Conservation (phyloP, 2,797 vertebrate species). For the Hyperoplus immaculatus region DNA sequence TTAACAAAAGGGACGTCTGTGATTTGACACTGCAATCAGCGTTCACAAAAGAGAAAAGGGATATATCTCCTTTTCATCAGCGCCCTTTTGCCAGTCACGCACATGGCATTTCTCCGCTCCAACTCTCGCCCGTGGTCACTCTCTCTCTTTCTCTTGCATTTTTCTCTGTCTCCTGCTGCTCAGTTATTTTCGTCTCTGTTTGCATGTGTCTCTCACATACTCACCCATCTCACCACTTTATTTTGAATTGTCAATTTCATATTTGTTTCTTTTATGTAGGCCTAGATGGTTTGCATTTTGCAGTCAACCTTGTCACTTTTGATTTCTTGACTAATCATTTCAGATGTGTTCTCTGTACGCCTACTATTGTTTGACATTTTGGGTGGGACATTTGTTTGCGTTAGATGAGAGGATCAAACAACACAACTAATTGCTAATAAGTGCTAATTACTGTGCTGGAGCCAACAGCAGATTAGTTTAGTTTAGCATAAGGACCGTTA, state of each 20-base stretch:
- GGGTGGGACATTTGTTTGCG: no score
- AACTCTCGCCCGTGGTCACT: conserved; percentile 15
- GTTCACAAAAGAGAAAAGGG: conserved; percentile 55
- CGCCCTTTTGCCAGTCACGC: conserved; percentile 11
- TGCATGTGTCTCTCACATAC: conserved; percentile 15
- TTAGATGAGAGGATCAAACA: neutral
- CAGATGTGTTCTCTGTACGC: neutral
- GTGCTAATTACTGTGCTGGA: neutral
- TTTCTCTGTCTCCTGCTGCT: neutral
- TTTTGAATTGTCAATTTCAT: neutral
- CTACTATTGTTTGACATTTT: neutral
- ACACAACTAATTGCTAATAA: no score
- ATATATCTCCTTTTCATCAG: conserved; percentile 62
- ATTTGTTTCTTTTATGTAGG: neutral
- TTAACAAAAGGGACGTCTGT: conserved; percentile 60
- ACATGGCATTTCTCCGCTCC: conserved; percentile 23
- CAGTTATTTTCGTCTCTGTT: neutral
- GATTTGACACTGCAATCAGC: conserved; percentile 72
- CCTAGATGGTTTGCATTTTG: neutral
- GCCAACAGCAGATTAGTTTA: neutral
- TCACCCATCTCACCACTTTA: neutral
- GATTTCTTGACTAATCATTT: neutral
- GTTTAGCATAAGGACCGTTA: neutral
- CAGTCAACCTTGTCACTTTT: neutral
- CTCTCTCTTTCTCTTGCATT: conserved; percentile 8